Percentiles rank a stretch among this genome's conserved stretches.
These are phyloP conservation scores for Ceryle rudis DNA, from an alignment of 2,797 vertebrate genomes.

Conservation along the genomic window DNA sequence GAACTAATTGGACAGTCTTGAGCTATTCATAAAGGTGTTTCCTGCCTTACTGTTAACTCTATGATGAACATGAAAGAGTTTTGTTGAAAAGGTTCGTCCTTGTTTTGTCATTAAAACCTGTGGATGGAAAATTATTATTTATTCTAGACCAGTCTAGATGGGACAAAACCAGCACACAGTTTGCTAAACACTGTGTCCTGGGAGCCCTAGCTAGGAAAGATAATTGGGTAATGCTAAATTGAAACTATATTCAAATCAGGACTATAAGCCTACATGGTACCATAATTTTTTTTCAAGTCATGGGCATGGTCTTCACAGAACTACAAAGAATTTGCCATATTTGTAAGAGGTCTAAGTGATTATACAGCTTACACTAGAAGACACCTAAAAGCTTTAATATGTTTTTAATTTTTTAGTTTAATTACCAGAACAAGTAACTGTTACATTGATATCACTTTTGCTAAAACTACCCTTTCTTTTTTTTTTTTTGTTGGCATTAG, in stretches of 20 bases:
- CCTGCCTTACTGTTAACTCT: neutral
- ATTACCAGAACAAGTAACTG: neutral
- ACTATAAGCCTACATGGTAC: neutral
- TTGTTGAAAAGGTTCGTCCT: neutral
- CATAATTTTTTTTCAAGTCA: neutral
- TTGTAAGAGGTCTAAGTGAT: neutral
- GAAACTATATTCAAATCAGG: neutral
- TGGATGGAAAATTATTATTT: neutral
- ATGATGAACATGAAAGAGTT: neutral
- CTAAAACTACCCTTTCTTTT: neutral
- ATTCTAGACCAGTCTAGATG: neutral
- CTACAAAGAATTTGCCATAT: neutral
- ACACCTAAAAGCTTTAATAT: neutral
- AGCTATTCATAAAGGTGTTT: neutral
- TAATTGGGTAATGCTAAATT: neutral
- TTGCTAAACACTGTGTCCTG: neutral
- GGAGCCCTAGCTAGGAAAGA: neutral
- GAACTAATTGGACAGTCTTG: neutral
- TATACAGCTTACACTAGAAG: neutral
- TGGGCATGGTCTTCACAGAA: neutral
- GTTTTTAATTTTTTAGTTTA: neutral
- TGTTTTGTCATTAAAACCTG: neutral
- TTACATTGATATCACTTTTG: accelerated
- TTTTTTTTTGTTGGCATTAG: neutral
- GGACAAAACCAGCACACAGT: neutral